Conservation (phyloP, 2,113 vertebrate species). For the Urocitellus parryii region DNA sequence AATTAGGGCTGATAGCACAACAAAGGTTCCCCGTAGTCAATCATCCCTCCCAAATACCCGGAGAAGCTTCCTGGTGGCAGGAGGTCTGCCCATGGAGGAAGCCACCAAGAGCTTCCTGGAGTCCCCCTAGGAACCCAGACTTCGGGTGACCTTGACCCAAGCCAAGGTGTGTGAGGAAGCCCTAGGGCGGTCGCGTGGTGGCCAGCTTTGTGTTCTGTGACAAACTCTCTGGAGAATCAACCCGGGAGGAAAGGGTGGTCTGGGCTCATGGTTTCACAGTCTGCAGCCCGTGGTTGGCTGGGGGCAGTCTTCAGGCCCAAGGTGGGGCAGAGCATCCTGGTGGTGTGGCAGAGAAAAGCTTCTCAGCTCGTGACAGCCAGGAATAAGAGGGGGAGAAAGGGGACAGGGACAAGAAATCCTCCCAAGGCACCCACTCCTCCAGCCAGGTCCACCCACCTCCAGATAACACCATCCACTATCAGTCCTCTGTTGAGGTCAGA, state of each 20-base stretch:
- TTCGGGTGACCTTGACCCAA: not conserved
- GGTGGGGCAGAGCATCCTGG: not conserved
- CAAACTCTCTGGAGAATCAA: not conserved
- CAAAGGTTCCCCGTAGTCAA: slow-evolving; percentile 85
- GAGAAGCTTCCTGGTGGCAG: slow-evolving; percentile 75
- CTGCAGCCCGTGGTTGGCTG: no score
- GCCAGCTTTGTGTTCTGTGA: not conserved
- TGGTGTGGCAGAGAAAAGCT: not conserved
- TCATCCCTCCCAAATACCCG: slow-evolving; percentile 82
- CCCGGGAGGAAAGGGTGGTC: not conserved
- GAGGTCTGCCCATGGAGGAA: slow-evolving; percentile 51
- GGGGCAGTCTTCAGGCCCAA: not conserved
- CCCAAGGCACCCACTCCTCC: not conserved
- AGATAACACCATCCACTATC: no score
- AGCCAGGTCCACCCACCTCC: not conserved
- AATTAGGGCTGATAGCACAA: slow-evolving; percentile 88
- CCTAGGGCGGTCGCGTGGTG: fast-evolving
- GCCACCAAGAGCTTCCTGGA: slow-evolving; percentile 55
- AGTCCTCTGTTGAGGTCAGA: not conserved
- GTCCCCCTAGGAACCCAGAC: not conserved
- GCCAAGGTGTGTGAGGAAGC: not conserved
- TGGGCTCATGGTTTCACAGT: not conserved
- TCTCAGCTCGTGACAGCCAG: not conserved
- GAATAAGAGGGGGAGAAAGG: not conserved
- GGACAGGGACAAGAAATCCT: not conserved